phyloP scores from a whole-genome alignment of 2,797 vertebrate genomes.

The Megaceryle alcyon region DNA sequence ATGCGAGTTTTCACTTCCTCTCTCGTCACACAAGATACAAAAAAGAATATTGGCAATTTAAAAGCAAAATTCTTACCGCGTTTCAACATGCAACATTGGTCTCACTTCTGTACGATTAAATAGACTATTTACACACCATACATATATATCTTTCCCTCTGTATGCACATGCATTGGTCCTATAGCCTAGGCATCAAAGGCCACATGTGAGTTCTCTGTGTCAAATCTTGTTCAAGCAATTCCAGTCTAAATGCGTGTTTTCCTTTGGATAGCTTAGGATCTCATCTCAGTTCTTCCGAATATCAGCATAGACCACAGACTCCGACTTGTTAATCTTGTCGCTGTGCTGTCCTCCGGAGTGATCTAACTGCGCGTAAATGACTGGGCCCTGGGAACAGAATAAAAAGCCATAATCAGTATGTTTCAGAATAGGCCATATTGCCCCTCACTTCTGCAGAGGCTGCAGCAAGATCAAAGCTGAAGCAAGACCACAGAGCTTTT shows the following conservation, averaged over 20 bases:
- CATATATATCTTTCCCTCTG: constrained; percentile 68
- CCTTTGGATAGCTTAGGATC: constrained; percentile 38
- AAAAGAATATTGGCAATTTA: constrained; percentile 71
- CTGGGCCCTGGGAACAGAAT: constrained; percentile 81
- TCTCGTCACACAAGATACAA: constrained; percentile 53
- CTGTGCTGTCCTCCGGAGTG: constrained; percentile 90
- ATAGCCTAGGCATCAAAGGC: constrained; percentile 70
- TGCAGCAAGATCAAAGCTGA: neutral
- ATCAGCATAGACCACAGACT: constrained; percentile 95
- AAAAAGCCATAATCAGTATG: neutral
- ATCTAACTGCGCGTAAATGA: constrained; percentile 95
- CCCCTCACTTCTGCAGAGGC: neutral
- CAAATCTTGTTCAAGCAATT: constrained; percentile 55
- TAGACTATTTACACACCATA: constrained; percentile 78
- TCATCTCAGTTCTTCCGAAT: constrained; percentile 91
- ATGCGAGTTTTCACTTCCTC: constrained; percentile 57
- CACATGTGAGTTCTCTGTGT: constrained; percentile 70
- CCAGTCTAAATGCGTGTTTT: constrained; percentile 59
- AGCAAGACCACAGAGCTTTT: neutral
- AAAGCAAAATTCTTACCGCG: constrained; percentile 65
- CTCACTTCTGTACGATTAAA: constrained; percentile 77
- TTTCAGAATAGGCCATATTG: neutral
- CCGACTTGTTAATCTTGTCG: constrained; percentile 92
- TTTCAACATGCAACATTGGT: constrained; percentile 74
- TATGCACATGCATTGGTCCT: constrained; percentile 74